Evolutionary conservation across 2,888 invertebrate genomes (phyloP).

Genomic region (Hypsopygia costalis): DNA sequence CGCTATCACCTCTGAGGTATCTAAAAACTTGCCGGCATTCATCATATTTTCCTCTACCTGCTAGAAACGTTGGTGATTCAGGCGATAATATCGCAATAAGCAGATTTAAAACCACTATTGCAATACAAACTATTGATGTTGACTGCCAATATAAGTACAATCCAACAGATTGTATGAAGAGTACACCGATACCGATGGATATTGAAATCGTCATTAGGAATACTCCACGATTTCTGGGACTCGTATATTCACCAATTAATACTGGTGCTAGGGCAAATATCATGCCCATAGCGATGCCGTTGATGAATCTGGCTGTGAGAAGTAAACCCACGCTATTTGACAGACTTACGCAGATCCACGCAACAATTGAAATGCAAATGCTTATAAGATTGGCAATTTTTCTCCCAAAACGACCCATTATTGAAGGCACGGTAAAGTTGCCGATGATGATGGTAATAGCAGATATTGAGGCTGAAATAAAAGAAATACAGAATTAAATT

Average conservation of each 20-base stretch:
- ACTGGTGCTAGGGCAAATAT: constrained; percentile 67
- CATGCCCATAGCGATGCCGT: constrained; percentile 75
- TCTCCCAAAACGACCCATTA: constrained; percentile 74
- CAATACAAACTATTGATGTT: constrained; percentile 69
- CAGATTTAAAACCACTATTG: constrained; percentile 50
- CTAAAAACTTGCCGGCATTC: constrained; percentile 76
- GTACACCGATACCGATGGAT: constrained; percentile 79
- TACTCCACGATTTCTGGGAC: constrained; percentile 76
- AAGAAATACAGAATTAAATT: no score
- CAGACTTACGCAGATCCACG: constrained; percentile 68
- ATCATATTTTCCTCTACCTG: constrained; percentile 63
- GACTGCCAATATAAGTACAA: constrained; percentile 77
- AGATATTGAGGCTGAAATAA: constrained; percentile 38
- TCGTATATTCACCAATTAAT: constrained; percentile 76
- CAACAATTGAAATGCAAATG: constrained; percentile 59
- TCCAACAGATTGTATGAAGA: constrained; percentile 81
- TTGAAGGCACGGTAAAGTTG: constrained; percentile 36
- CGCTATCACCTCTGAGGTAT: constrained; percentile 74
- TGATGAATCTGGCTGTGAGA: constrained; percentile 48
- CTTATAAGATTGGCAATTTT: constrained; percentile 61
- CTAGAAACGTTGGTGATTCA: constrained; percentile 83
- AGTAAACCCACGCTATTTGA: constrained; percentile 44
- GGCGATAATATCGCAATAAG: constrained; percentile 60
- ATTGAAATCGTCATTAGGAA: constrained; percentile 81
- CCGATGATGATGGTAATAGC: constrained; percentile 38